phyloP scores from a whole-genome alignment of 2,888 invertebrate genomes.

The Hemistola chrysoprasaria region DNA sequence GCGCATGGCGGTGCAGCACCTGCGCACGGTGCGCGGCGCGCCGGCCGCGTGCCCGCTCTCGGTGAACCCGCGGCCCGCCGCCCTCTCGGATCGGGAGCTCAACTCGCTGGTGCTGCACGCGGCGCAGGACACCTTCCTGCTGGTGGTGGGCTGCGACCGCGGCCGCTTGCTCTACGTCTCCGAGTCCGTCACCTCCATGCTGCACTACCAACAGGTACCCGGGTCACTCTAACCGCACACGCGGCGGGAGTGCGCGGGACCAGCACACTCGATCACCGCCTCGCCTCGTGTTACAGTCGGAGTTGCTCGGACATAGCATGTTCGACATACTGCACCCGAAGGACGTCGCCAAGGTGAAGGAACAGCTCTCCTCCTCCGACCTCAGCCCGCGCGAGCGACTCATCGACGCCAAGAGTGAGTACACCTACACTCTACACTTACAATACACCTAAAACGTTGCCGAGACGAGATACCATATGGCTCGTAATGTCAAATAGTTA shows the following conservation, averaged over 20 bases:
- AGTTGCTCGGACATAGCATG: constrained; percentile 94
- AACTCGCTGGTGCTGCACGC: constrained; percentile 93
- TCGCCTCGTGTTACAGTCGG: constrained; percentile 82
- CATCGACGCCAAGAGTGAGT: constrained; percentile 95
- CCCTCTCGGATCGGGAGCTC: constrained; percentile 92
- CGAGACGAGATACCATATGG: too few species aligned
- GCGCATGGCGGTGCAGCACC: constrained; percentile 96
- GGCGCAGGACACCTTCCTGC: constrained; percentile 92
- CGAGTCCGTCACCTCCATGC: constrained; percentile 90
- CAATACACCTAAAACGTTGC: too few species aligned
- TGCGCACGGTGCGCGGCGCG: constrained; percentile 85
- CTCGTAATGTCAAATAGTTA: too few species aligned
- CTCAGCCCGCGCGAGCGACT: constrained; percentile 93
- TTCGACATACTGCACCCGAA: constrained; percentile 97
- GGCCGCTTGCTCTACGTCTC: constrained; percentile 95
- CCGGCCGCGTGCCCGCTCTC: constrained; percentile 84
- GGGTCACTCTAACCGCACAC: background rate
- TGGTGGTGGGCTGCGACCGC: constrained; percentile 96
- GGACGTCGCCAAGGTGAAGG: constrained; percentile 97
- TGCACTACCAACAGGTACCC: constrained; percentile 91
- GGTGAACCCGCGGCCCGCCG: constrained; percentile 90
- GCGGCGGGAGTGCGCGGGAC: too few species aligned
- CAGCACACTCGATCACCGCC: too few species aligned
- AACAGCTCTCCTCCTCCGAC: constrained; percentile 95
- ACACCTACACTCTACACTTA: too few species aligned